Evolutionary conservation across 2,113 vertebrate genomes (phyloP).

Genomic region (Pelvicachromis taeniatus): DNA sequence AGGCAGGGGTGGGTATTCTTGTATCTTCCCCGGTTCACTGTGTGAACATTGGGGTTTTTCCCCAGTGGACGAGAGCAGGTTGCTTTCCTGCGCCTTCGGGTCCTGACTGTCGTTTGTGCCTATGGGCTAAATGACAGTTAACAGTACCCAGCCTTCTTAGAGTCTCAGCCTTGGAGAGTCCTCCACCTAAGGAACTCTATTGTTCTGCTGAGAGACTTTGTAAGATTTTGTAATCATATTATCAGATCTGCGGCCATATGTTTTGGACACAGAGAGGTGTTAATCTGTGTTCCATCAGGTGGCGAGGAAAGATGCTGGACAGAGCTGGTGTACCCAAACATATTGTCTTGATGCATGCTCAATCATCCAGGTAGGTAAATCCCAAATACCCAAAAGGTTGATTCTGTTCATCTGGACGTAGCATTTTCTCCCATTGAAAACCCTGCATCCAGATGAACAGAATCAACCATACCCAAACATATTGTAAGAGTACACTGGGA

Average conservation of each 20-base stretch:
- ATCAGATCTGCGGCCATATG: neutral
- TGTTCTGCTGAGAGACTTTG: neutral
- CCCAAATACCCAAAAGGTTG: too few relatives aligned
- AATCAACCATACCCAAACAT: too few relatives aligned
- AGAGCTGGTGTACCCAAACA: neutral
- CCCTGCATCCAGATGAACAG: too few relatives aligned
- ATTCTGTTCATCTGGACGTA: neutral
- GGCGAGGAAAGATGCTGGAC: neutral
- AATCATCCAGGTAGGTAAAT: too few relatives aligned
- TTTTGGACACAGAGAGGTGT: neutral
- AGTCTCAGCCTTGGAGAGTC: neutral
- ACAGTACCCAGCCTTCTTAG: neutral
- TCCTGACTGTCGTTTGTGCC: neutral
- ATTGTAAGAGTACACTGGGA: too few relatives aligned
- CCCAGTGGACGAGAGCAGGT: neutral
- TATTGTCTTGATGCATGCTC: neutral
- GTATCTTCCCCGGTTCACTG: neutral
- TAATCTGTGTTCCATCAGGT: neutral
- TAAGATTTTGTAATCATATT: neutral
- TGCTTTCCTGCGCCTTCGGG: neutral
- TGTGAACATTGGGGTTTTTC: accelerated
- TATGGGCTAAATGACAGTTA: neutral
- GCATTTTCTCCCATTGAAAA: neutral
- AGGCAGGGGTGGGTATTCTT: neutral
- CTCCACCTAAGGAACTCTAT: neutral